Evolutionary conservation across 2,113 vertebrate species (phyloP).

Genomic region (Gymnogyps californianus): DNA sequence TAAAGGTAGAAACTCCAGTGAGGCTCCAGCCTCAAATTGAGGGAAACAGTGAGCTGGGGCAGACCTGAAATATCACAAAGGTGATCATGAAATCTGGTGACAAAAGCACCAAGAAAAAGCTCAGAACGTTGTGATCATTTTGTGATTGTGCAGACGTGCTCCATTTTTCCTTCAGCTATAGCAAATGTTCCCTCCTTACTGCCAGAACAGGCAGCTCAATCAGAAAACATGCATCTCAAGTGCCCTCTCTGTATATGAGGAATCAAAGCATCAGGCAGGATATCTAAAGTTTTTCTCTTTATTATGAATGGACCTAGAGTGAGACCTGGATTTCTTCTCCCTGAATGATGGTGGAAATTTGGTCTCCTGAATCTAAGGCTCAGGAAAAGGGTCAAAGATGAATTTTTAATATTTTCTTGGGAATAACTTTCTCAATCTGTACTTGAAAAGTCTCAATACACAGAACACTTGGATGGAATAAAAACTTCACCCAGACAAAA

Average conservation of each 20-base stretch:
- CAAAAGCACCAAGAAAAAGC: not conserved
- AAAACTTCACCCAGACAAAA: not conserved
- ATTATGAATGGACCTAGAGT: not conserved
- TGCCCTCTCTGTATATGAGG: not conserved
- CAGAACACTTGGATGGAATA: not conserved
- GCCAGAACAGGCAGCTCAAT: not conserved
- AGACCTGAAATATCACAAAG: not conserved
- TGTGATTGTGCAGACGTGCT: not conserved
- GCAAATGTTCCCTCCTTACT: not conserved
- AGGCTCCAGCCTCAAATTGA: not conserved
- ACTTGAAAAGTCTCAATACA: not conserved
- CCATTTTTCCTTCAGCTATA: not conserved
- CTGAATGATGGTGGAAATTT: not conserved
- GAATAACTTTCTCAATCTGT: not conserved
- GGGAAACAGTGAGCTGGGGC: not conserved
- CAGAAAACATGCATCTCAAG: not conserved
- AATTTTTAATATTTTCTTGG: not conserved
- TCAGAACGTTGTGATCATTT: not conserved
- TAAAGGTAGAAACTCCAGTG: not conserved
- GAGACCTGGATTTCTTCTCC: not conserved
- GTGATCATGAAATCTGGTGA: not conserved
- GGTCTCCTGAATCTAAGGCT: not conserved
- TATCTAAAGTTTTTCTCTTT: not conserved
- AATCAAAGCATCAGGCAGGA: not conserved
- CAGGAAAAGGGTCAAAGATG: not conserved